Evolutionary conservation across 1,140 invertebrate genomes (phyloP).

Genomic region (Bombus waltoni): DNA sequence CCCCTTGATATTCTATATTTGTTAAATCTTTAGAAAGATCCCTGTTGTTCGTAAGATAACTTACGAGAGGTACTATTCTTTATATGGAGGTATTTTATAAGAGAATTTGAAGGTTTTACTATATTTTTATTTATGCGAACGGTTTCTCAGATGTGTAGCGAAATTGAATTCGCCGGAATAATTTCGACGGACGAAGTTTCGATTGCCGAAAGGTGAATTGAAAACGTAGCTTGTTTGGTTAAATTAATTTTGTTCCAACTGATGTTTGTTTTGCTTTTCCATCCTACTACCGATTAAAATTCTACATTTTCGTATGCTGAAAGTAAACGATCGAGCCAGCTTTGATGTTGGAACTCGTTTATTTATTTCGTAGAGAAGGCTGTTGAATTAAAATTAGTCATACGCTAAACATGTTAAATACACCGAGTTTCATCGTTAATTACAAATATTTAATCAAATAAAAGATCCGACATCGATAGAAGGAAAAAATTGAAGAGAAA

Average conservation of each 20-base stretch:
- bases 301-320: neutral
- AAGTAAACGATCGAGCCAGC: neutral
- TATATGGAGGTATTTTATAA: neutral
- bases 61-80: neutral
- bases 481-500: too few species aligned
- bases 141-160: neutral
- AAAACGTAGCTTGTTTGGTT: constrained; percentile 1
- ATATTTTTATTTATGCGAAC: neutral
- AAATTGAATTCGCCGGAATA: neutral
- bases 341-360: neutral
- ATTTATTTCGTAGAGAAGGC: neutral
- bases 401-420: neutral
- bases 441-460: too few species aligned
- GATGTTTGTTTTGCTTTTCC: neutral
- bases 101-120: neutral
- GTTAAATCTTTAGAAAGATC: neutral
- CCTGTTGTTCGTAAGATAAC: neutral
- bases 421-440: too few species aligned
- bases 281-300: neutral
- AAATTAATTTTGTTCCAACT: neutral
- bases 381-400: neutral
- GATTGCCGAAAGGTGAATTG: neutral
- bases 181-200: neutral
- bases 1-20: too few species aligned
- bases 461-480: too few species aligned